Base-by-base conservation (phyloP, 2,797 vertebrate genomes). In the Sebastes melanostomus region DNA sequence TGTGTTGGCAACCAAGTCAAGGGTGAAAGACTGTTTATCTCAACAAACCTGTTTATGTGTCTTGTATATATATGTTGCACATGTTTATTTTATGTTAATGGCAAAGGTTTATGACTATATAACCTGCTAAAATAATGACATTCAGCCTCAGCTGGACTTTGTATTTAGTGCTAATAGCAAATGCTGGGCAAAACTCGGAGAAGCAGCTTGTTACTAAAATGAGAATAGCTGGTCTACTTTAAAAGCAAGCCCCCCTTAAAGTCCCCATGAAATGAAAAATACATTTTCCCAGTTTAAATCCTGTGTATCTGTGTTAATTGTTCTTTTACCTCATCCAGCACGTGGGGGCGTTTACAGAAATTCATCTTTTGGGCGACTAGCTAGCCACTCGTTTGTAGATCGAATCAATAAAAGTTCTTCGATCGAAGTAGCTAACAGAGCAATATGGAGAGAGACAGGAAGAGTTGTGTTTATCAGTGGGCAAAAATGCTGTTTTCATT, bases 1-100 rank as follows among this genome's bases (percentile, higher is more conserved):
- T 52, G 63, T 68, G 67, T 81, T 54, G 25, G 79, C 81, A 80
- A 59, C 54, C 55, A 27, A 36, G 63, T 74, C 16, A 34, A 46
- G 1, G 14, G 42, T 34, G 34, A 73, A 66, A 18, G 32, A 66
- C 36, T 3, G 0, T 60, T 66, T 14, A 42, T 62, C 65, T 63
- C 65, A 74, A 50, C 63, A 13, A 77, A 70, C 38, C 59, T 75
- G 2, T 74, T 61, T 30, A 18, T 62, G 36, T 69, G 52, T 81
- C 50, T 63, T n/a, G 6, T 13, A 69, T 65, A 22, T n/a, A 62
- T 84, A 36, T 66, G 20, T 60, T 74, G 30, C 38, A 54, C 32
- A 46, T 10, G 11, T 69, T 75, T 13, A 4, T 60, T 70, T 38
- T 16, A 50, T 60, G 14, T 24, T 60, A 3, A 18, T 38, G 3